phyloP scores from a whole-genome alignment of 1,140 invertebrate genomes.

The Popillia japonica region DNA sequence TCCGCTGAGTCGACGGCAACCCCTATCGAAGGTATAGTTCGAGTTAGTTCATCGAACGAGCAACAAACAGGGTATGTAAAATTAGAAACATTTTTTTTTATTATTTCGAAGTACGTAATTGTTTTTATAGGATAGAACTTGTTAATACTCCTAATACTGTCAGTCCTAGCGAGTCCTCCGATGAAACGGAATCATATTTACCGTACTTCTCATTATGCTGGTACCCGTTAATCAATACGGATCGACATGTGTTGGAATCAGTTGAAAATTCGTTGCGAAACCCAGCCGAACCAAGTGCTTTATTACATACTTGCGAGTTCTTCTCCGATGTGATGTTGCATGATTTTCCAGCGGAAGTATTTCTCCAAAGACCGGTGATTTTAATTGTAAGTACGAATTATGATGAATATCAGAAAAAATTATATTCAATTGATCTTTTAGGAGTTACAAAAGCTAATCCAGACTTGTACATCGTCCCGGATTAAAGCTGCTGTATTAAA shows the following conservation, averaged over 20 bases:
- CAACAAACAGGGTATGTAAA: constrained; percentile 46
- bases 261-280: constrained; percentile 55
- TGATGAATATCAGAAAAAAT: too few relatives aligned
- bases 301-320: constrained; percentile 66
- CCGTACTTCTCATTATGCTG: constrained; percentile 1
- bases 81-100: not conserved
- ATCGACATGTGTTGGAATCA: constrained; percentile 56
- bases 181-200: not conserved
- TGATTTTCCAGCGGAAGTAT: constrained; percentile 75
- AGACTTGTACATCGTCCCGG: constrained; percentile 49
- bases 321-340: constrained; percentile 71
- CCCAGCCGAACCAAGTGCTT: constrained; percentile 47
- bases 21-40: constrained; percentile 51
- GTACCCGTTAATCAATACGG: constrained; percentile 51
- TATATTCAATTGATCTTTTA: constrained; percentile 41
- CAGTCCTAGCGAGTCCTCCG: not conserved
- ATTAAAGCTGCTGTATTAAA: constrained; percentile 58
- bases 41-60: constrained; percentile 45
- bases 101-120: not conserved
- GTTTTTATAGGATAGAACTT: not conserved
- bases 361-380: constrained; percentile 71
- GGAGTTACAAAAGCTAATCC: constrained; percentile 52
- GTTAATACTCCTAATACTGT: not conserved
- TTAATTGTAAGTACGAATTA: constrained; percentile 62
- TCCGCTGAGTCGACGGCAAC: constrained; percentile 51